Evolutionary conservation across 2,888 invertebrate genomes (phyloP).

Genomic region (Diarsia mendica): DNA sequence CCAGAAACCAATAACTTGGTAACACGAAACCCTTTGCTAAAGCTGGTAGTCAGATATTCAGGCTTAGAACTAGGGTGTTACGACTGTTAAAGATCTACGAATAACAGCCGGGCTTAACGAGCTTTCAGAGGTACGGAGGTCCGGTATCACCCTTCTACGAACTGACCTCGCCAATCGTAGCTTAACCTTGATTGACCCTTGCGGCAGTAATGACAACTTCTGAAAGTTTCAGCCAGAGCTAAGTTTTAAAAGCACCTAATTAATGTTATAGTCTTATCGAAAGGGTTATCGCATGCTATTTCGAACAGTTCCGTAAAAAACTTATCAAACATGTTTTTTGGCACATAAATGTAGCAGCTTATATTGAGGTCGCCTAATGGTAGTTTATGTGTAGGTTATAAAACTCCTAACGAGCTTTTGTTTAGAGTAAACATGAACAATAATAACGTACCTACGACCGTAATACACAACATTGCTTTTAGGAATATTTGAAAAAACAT

Average conservation of each 20-base stretch:
- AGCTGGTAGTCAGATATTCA: neutral
- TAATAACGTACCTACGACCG: conserved; percentile 46
- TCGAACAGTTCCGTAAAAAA: conserved; percentile 18
- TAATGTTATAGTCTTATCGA: conserved; percentile 10
- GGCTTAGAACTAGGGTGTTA: neutral
- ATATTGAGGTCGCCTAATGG: conserved; percentile 38
- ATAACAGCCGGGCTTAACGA: neutral
- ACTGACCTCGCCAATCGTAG: neutral
- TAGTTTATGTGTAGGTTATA: conserved; percentile 56
- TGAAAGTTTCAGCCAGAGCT: neutral
- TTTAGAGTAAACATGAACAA: conserved; percentile 58
- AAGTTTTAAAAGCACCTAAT: conserved; percentile 6
- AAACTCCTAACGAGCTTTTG: conserved; percentile 57
- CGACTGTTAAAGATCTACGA: neutral
- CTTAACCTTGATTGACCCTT: neutral
- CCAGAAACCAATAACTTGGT: neutral
- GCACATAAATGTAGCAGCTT: conserved; percentile 27
- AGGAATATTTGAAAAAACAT: conserved; percentile 52
- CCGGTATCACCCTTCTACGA: neutral
- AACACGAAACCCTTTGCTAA: neutral
- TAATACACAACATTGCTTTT: conserved; percentile 51
- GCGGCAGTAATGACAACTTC: neutral
- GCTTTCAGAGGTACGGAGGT: neutral
- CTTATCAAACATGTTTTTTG: conserved; percentile 48
- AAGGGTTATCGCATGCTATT: conserved; percentile 24